Base-by-base conservation (phyloP, 2,113 vertebrate species). In the Xiphophorus couchianus region DNA sequence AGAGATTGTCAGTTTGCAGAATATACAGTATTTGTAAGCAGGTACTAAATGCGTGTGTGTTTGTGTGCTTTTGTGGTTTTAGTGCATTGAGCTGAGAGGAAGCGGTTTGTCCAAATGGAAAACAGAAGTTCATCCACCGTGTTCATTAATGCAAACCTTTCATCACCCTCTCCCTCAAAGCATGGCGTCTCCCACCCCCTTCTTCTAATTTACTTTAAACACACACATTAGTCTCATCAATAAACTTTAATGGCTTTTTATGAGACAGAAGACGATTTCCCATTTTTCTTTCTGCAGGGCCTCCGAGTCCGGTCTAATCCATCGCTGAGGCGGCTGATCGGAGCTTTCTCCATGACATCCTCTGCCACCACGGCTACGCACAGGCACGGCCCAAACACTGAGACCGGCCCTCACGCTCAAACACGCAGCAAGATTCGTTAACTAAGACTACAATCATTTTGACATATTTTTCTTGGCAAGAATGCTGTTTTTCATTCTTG, bases 161-260 rank as follows among this genome's bases (percentile, higher is more conserved):
- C 97, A 97, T 97, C 97, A 96, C 96, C 92, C 90, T 92, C 94
- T 96, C 94, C 95, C 96, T 95, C 94, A 95, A 96, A 97, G 96
- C 96, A 92, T 91, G 92, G 95, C 95, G 94, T 96, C 95, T 95
- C 95, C 92, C 94, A 95, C 95, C 92, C 94, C 95, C 94, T 91
- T 94, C 95, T 96, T 96, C 94, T 96, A 97, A 97, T 96, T 96
- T 94, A 93, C 95, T 90, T 91, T 97, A 96, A 97, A 97, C 96
- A 96, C 94, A 96, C 96, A 96, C 96, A 97, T 97, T 97, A 96
- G 95, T 93, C 94, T 95, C 94, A 96, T 96, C 93, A 95, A 95
- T 96, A 96, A 96, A 96, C 95, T 90, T 92, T 95, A 97, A 96
- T 96, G 93, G 93, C 94, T 96, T 94, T 95, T 96, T 96, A 95